These are phyloP conservation scores for Hyposmocoma kahamanoa DNA, from an alignment of 1,140 invertebrate species.

Conservation along the genomic window DNA sequence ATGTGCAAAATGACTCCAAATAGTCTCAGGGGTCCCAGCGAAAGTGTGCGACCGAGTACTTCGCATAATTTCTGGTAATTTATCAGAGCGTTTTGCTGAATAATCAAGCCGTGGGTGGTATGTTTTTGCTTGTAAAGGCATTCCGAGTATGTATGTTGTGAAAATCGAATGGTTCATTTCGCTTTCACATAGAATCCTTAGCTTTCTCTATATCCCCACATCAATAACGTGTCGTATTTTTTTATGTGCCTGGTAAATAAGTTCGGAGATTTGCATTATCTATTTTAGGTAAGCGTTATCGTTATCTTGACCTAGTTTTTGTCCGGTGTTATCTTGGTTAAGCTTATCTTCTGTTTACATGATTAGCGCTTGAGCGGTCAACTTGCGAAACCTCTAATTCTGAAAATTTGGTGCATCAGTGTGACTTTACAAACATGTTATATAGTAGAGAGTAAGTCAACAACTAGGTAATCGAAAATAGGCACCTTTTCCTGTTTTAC, in stretches of 20 bases:
- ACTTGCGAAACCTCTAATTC: too few species aligned
- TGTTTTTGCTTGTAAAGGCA: constrained; percentile 17
- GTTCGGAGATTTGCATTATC: background rate
- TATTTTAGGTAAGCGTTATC: background rate
- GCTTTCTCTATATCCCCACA: too few species aligned
- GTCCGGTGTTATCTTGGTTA: constrained; percentile 7
- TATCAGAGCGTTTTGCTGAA: constrained; percentile 39
- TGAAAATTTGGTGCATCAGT: too few species aligned
- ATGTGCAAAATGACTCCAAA: constrained; percentile 35
- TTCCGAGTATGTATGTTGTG: constrained; percentile 21
- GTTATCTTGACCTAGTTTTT: constrained; percentile 19
- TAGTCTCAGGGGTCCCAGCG: constrained; percentile 41
- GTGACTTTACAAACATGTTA: too few species aligned
- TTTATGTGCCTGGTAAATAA: too few species aligned
- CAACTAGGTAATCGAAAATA: too few species aligned
- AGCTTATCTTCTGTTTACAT: background rate
- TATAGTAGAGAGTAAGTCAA: too few species aligned
- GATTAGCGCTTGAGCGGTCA: too few species aligned
- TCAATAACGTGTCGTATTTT: too few species aligned
- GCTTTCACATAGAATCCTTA: constrained; percentile 3
- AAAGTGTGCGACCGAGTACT: constrained; percentile 51
- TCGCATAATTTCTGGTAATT: constrained; percentile 56
- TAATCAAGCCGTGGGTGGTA: constrained; percentile 42
- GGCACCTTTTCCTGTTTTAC: too few species aligned
- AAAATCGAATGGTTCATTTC: constrained; percentile 14